These are phyloP conservation scores for Chymomyza caudatula DNA, from an alignment of 2,888 invertebrate genomes.

Conservation along the genomic window DNA sequence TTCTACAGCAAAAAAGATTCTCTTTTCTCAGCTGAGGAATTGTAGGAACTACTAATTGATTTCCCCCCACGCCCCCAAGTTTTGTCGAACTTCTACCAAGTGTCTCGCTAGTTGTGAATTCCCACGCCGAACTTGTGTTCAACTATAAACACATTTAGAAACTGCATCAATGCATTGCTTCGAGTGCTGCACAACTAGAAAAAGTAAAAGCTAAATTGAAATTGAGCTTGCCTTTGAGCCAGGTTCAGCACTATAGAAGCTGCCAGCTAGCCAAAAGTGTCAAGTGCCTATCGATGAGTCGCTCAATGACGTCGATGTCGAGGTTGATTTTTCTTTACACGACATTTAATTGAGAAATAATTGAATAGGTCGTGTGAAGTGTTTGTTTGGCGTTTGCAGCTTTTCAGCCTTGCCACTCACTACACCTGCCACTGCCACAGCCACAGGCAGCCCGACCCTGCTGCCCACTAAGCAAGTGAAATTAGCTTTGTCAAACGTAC, in stretches of 20 bases:
- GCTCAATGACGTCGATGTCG: slow-evolving; percentile 8
- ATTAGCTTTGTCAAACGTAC: slow-evolving; percentile 68
- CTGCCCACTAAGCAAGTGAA: slow-evolving; percentile 42
- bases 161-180: neutral
- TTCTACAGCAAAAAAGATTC: no score
- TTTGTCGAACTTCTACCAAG: neutral
- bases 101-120: neutral
- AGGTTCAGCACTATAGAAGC: neutral
- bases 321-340: slow-evolving; percentile 49
- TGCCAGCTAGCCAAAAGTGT: slow-evolving; percentile 44
- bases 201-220: neutral
- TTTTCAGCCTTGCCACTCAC: slow-evolving; percentile 12
- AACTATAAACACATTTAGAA: neutral
- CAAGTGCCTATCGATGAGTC: slow-evolving; percentile 45
- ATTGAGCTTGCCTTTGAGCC: neutral
- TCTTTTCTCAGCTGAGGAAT: no score
- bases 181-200: neutral
- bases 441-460: neutral
- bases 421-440: neutral
- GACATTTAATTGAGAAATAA: slow-evolving; percentile 76
- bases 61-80: no score
- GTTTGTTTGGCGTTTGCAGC: slow-evolving; percentile 63
- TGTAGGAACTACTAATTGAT: no score
- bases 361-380: slow-evolving; percentile 77
- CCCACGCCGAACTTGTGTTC: neutral